A percentile compares a stretch with the other conserved stretches of the same genome.
Evolutionary conservation across 2,797 vertebrate genomes (phyloP).

Genomic region (Antrozous pallidus): DNA sequence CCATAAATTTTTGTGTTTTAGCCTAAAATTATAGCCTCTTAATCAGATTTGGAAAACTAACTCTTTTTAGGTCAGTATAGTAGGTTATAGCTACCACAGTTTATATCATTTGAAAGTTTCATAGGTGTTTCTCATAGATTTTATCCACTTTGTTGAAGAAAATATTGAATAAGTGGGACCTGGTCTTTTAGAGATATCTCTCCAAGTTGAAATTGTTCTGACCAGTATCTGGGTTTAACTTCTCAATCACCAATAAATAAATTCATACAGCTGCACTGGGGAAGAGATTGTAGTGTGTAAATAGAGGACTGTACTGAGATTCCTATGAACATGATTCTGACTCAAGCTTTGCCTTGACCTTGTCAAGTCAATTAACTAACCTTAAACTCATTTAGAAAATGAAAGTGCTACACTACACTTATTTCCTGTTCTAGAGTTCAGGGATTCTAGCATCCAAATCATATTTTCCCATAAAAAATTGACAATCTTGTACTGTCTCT

Average conservation of each 20-base stretch:
- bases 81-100: not conserved
- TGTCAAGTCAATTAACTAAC: not conserved
- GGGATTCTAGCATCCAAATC: not conserved
- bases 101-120: not conserved
- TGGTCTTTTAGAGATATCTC: not conserved
- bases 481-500: not conserved
- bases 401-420: not conserved
- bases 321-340: not conserved
- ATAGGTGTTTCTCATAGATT: not conserved
- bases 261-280: not conserved
- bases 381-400: constrained; percentile 4
- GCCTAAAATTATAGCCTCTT: not conserved
- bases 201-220: not conserved
- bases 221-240: constrained; percentile 13
- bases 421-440: not conserved
- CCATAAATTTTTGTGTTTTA: not conserved
- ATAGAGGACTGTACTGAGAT: not conserved
- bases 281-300: not conserved
- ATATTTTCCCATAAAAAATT: not conserved
- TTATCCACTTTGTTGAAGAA: not conserved
- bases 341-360: not conserved
- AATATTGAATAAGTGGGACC: not conserved
- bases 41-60: not conserved
- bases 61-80: not conserved
- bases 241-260: constrained; percentile 20